Evolutionary conservation across 2,888 invertebrate species (phyloP).

Genomic region (Cantharis rustica): DNA sequence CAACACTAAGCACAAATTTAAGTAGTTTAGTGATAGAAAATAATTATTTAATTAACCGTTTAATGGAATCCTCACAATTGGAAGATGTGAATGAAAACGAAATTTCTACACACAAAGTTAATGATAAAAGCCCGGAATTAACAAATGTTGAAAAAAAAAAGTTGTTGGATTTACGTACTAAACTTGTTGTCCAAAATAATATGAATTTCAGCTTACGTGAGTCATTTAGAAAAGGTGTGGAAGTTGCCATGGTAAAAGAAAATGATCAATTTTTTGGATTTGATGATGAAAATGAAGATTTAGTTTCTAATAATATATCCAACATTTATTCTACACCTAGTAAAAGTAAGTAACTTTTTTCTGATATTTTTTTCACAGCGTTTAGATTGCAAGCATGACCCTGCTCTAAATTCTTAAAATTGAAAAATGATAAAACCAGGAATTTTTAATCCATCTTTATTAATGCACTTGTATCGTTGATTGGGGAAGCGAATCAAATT

Average conservation of each 20-base stretch:
- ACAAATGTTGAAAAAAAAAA: background rate
- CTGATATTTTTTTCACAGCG: too few relatives aligned
- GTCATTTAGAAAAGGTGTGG: background rate
- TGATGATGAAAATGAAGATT: background rate
- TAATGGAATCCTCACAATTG: background rate
- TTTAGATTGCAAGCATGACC: too few relatives aligned
- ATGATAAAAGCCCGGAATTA: background rate
- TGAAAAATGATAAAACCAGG: too few relatives aligned
- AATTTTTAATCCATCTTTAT: too few relatives aligned
- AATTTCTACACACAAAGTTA: background rate
- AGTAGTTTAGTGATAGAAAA: background rate
- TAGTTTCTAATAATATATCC: background rate
- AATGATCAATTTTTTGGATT: conserved; percentile 9
- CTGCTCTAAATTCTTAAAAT: too few relatives aligned
- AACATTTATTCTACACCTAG: background rate
- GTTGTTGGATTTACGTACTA: background rate
- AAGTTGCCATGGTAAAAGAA: background rate
- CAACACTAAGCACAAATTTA: background rate
- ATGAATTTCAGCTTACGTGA: conserved; percentile 6
- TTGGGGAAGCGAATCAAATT: too few relatives aligned
- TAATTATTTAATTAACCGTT: background rate
- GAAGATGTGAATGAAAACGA: background rate
- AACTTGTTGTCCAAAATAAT: background rate
- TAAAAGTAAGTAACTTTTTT: background rate
- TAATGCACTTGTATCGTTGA: too few relatives aligned